Evolutionary conservation across 2,888 invertebrate species (phyloP), one percentile per base, ranked within the genome.

Genomic region (Caenorhabditis sp.): DNA sequence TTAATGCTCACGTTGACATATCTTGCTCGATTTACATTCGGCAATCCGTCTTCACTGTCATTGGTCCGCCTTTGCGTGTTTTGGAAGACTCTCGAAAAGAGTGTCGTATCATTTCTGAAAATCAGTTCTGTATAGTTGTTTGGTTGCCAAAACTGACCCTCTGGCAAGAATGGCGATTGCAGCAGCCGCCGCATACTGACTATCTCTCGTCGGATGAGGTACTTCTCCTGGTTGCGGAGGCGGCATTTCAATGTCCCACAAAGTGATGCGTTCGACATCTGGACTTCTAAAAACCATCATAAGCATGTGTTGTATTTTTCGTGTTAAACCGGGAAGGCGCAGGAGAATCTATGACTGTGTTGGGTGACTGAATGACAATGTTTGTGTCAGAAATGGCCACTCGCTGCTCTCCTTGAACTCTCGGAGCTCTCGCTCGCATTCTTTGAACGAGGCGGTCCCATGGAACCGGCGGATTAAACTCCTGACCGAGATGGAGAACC

Each of bases 181-280:
- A 2, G 82, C 82, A 0, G 79, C 79, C 4, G 82, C 78, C 2
- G 82, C 82, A 43, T 78, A 66, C 15, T 82, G 82, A 58, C 79
- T 78, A 41, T 81, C 81, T 39, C 79, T 48, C 2, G 61, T 24
- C 1, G 78, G 43, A 62, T 81, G 68, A 7, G 77, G 70, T 26
- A 41, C 58, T 35, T 72, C 71, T n/a, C 58, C 71, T 22, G 32
- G n/a, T 3, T 41, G 20, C 7, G 53, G 59, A 13, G 56, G 71
- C 7, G 81, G 79, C 68, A 81, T 78, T 58, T 79, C 81, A 30
- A 81, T 75, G 24, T 81, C 78, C 77, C 75, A 81, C n/a, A 81
- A 30, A 11, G 68, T 79, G 15, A 79, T 58, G n/a, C 43, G 24
- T 22, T 77, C 56, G 3, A 52, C 35, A 26, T 63, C 63, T 5